A percentile compares a stretch with the other conserved stretches of the same genome.
phyloP scores from a whole-genome alignment of 64 coral and sea anemone species.

The Actinia equina region DNA sequence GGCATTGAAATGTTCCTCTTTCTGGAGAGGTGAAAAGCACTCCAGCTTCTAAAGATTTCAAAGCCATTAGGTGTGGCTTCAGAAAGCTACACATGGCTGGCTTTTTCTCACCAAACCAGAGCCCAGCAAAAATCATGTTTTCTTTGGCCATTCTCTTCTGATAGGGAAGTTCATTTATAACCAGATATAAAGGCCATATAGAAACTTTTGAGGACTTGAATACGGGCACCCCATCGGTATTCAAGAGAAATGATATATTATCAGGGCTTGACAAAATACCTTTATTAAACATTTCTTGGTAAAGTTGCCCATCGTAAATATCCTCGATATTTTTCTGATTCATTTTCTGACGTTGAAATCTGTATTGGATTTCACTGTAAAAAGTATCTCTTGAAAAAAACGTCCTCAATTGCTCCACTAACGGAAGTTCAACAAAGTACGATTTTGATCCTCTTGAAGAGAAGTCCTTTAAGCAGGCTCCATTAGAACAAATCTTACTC shows the following conservation, averaged over 20 bases:
- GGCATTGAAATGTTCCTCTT: too few species aligned
- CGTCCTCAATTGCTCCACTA: conserved; percentile 32
- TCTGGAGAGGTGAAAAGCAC: too few species aligned
- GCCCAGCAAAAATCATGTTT: conserved; percentile 65
- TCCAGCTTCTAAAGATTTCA: too few species aligned
- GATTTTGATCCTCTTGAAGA: not conserved
- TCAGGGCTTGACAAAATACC: not conserved
- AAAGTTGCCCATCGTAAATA: conserved; percentile 32
- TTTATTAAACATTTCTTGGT: conserved; percentile 5
- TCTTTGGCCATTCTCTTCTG: conserved; percentile 31
- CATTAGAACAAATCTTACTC: conserved; percentile 36
- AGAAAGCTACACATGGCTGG: too few species aligned
- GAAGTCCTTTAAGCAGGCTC: conserved; percentile 21
- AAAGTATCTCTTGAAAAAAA: conserved; percentile 8
- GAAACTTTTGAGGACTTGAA: conserved; percentile 50
- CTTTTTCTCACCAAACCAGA: conserved; percentile 78
- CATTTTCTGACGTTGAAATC: not conserved
- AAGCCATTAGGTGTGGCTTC: too few species aligned
- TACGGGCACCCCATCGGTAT: conserved; percentile 48
- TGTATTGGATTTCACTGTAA: conserved; percentile 17
- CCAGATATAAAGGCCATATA: conserved; percentile 24
- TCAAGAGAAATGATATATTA: conserved; percentile 28
- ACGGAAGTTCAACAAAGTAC: conserved; percentile 51
- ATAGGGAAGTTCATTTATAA: conserved; percentile 45
- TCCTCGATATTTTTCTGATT: not conserved